Percentiles rank a stretch among this genome's conserved stretches.
Conservation (phyloP, 2,888 invertebrate species). For the Anorthoa munda region DNA sequence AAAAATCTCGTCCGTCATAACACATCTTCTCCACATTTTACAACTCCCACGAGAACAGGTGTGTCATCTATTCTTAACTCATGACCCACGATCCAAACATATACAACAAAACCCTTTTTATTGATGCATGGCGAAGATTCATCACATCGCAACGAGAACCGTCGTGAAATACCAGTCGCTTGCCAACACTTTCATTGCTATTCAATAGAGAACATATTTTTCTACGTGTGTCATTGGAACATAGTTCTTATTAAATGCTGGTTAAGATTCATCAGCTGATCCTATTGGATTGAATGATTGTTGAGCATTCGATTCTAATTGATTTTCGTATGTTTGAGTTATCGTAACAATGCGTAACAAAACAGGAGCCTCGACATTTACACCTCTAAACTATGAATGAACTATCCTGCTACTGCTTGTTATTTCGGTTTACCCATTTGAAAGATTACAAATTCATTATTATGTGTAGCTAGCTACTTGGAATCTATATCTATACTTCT, state of each 20-base stretch:
- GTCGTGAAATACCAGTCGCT: conserved; percentile 37
- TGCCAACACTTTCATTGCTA: conserved; percentile 56
- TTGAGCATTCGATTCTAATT: conserved; percentile 37
- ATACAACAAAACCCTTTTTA: conserved; percentile 23
- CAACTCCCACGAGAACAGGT: conserved; percentile 32
- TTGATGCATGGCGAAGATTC: conserved; percentile 42
- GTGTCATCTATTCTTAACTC: conserved; percentile 20
- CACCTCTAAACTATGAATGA: conserved; percentile 23
- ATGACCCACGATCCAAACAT: conserved; percentile 15
- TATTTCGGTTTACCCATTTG: not conserved
- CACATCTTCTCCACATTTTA: not conserved
- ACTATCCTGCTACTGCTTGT: not conserved
- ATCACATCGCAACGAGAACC: conserved; percentile 41
- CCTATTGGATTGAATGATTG: conserved; percentile 11
- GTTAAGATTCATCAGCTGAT: not conserved
- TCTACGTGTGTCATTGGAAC: conserved; percentile 11
- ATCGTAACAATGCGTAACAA: conserved; percentile 5
- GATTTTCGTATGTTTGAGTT: conserved; percentile 37
- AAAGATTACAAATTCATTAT: not conserved
- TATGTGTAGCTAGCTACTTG: not conserved
- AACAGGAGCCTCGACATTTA: not conserved
- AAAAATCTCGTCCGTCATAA: not conserved
- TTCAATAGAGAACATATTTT: conserved; percentile 25
- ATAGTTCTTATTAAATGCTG: not conserved
- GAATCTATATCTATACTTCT: no score